phyloP scores from a whole-genome alignment of 1,140 invertebrate species.

The Tetramorium parvispinum region DNA sequence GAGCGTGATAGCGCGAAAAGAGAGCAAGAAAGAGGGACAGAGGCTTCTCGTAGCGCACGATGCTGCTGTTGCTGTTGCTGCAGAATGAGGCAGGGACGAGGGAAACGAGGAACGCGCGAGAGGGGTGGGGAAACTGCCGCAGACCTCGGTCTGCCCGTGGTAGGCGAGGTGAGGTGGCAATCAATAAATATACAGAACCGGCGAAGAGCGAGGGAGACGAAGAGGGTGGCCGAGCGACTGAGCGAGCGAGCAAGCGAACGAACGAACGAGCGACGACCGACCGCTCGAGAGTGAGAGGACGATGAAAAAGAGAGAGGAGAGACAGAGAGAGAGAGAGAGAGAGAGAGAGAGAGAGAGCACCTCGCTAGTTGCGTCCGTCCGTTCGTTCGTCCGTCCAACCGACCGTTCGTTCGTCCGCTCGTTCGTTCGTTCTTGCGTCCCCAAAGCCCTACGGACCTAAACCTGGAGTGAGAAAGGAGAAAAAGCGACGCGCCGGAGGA shows the following conservation, averaged over 20 bases:
- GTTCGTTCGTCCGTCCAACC: constrained; percentile 62
- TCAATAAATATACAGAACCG: constrained; percentile 86
- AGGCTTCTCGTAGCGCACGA: constrained; percentile 68
- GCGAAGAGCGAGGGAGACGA: constrained; percentile 62
- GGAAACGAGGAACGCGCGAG: constrained; percentile 70
- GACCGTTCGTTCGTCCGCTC: background rate
- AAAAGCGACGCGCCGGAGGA: constrained; percentile 31
- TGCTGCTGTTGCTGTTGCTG: constrained; percentile 64
- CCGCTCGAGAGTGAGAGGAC: constrained; percentile 33
- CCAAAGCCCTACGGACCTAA: constrained; percentile 75
- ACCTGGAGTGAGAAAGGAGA: constrained; percentile 63
- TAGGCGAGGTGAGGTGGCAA: constrained; percentile 83
- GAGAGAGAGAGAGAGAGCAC: constrained; percentile 40
- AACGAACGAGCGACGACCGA: constrained; percentile 15
- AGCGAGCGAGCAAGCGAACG: constrained; percentile 63
- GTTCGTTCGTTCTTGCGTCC: constrained; percentile 73
- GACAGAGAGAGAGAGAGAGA: constrained; percentile 53
- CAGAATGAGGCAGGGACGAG: constrained; percentile 72
- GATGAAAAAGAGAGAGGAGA: constrained; percentile 42
- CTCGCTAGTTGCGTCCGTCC: constrained; percentile 67
- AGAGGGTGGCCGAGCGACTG: constrained; percentile 53
- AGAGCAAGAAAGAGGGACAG: constrained; percentile 52
- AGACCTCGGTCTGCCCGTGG: constrained; percentile 71
- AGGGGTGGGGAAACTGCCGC: constrained; percentile 78
- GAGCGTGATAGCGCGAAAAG: constrained; percentile 51